Base-by-base conservation (phyloP, 2,888 invertebrate species). In the Dorcus parallelipipedus region DNA sequence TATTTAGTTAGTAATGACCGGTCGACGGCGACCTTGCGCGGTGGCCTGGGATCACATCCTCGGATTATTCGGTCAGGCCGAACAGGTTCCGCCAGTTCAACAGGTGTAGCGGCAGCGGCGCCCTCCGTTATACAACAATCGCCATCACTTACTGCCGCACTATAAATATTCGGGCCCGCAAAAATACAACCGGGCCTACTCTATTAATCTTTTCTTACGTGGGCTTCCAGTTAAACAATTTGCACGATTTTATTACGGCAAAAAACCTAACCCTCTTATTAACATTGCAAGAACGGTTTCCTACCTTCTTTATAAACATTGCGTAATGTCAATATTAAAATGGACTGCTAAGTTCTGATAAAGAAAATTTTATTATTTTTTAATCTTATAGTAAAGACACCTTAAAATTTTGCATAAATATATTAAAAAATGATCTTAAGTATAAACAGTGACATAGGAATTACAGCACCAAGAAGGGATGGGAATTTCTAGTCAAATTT, bases 51-150 rank as follows among this genome's bases (percentile, higher is more conserved):
- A 64, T 66, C 61, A 61, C 59, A 60, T 62, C 64, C 59, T 60
- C 64, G 61, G 64, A 66, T 66, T 66, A 67, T 67, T 67, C 66
- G 67, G 67, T 67, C 67, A 67, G 56, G 56, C 65, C 65, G 68
- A 68, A 71, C 72, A 71, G 71, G 71, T 72, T 72, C 69, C 69
- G 68, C 70, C 71, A 71, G 71, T 71, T 70, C 67, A 72, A 71
- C 72, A 73, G 73, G 73, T 73, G 73, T 71, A 71, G 52, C 45
- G 56, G 51, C 51, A 52, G 54, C 61, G 66, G 70, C 71, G 66
- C 69, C 71, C 68, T 67, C 67, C 68, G 69, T 68, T 69, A 67
- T 69, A 68, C 68, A 69, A 70, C 69, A 69, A 70, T 69, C 60
- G 54, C 60, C 60, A 56, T 62, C 64, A 62, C 59, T 60, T 64